These are phyloP conservation scores for Pteronura brasiliensis DNA, from an alignment of 2,113 vertebrate genomes.

Conservation along the genomic window DNA sequence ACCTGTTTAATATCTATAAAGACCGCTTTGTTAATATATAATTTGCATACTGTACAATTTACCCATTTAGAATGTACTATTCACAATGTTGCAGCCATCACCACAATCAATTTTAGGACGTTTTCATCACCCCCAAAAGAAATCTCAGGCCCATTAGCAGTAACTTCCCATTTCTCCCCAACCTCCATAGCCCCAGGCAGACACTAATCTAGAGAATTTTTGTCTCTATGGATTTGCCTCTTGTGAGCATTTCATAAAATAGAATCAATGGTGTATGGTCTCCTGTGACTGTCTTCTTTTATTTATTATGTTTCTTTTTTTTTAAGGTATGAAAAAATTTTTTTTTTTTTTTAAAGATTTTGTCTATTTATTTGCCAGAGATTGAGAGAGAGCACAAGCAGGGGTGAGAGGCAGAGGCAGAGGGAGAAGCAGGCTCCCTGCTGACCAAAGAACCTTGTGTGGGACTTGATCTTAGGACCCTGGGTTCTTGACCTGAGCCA, in stretches of 20 bases:
- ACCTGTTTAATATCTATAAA: neutral
- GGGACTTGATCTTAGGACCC: neutral
- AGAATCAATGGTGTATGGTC: neutral
- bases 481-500: neutral
- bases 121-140: neutral
- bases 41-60: neutral
- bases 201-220: neutral
- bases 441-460: neutral
- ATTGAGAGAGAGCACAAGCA: neutral
- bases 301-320: neutral
- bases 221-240: neutral
- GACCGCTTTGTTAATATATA: neutral
- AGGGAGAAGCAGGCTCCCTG: neutral
- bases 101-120: neutral
- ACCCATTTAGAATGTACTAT: neutral
- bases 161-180: neutral
- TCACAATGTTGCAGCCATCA: neutral
- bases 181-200: neutral
- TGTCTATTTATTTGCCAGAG: neutral
- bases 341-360: neutral
- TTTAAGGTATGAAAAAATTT: neutral
- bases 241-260: neutral
- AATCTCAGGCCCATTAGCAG: neutral
- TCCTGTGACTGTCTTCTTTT: neutral
- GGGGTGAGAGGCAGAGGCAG: neutral